Evolutionary conservation across 2,113 vertebrate species (phyloP).

Genomic region (Sus scrofa): T2T-Sscrofa CM000820.6:3754001-3754500

Average conservation of each 20-base stretch:
- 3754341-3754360: slow-evolving; percentile 73
- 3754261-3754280: slow-evolving; percentile 74
- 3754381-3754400: slow-evolving; percentile 78
- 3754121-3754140: slow-evolving; percentile 52
- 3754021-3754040: slow-evolving; percentile 78
- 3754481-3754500: slow-evolving; percentile 36
- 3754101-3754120: slow-evolving; percentile 73
- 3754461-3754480: slow-evolving; percentile 62
- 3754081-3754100: slow-evolving; percentile 79
- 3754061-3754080: slow-evolving; percentile 76
- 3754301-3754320: slow-evolving; percentile 77
- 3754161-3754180: slow-evolving; percentile 75
- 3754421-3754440: slow-evolving; percentile 61
- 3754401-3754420: slow-evolving; percentile 62
- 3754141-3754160: slow-evolving; percentile 75
- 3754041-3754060: slow-evolving; percentile 77
- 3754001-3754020: slow-evolving; percentile 63
- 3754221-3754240: slow-evolving; percentile 57
- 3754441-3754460: slow-evolving; percentile 76
- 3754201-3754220: slow-evolving; percentile 78
- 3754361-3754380: slow-evolving; percentile 80
- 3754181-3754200: slow-evolving; percentile 80
- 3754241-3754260: slow-evolving; percentile 69
- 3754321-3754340: slow-evolving; percentile 75
- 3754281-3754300: slow-evolving; percentile 73